Evolutionary conservation across 2,797 vertebrate genomes (phyloP), one percentile per base, ranked within the genome.

Genomic region (Microchirus variegatus): DNA sequence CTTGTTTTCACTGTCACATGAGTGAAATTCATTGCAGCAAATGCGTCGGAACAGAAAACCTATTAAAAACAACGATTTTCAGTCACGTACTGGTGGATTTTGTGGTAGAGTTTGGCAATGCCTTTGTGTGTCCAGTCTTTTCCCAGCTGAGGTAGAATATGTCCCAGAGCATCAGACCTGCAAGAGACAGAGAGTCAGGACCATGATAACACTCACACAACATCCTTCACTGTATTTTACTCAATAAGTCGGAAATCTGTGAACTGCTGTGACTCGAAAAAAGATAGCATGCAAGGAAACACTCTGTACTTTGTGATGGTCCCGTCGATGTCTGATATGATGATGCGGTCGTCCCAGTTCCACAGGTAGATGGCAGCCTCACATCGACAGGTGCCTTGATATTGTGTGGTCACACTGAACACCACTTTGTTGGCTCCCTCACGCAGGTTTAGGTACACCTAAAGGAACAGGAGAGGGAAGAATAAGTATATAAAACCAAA

Each of bases 71-170:
- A 15, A 49, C 16, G 15, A 43, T 46, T 35, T 22, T 2, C 31
- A 31, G 31, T 22, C 1, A 92, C 96, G 75, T 93, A 99, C 97
- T 95, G 66, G 77, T 98, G 95, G 80, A 99, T 97, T 90, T 95
- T 97, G 89, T 98, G 95, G 89, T 96, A 99, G 56, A 99, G 96
- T 49, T 92, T 97, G 43, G 92, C 95, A 22, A 99, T 95, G 63
- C 96, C 97, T 41, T 90, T 94, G 56, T 98, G 97, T 16, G 97
- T 98, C 97, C 98, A 99, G 83, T 98, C 97, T 89, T 98, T 99
- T 37, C 98, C 97, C 85, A 98, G 86, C 45, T 97, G 96, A 0
- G 96, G 97, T 42, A 99, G 90, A 73, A 99, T 97, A 11, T 98
- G 97, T 26, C 97, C 98, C 63, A 99, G 91, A 57, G 96, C 93